Base-by-base conservation (phyloP, 2,888 invertebrate genomes). In the Philaethria dido region DNA sequence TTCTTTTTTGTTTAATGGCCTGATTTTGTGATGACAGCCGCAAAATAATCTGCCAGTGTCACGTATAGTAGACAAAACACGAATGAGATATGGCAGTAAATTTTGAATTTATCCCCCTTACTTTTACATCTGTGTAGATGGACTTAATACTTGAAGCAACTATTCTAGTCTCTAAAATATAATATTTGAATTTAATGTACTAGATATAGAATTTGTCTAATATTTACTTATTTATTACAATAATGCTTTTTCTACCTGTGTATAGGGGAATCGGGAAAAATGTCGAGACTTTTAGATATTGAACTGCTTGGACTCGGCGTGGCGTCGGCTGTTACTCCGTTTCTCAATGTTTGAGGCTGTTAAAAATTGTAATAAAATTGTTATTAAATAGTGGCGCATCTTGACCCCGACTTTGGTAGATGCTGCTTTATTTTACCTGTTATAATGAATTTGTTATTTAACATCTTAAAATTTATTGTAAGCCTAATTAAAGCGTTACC, bases 271-370 rank as follows among this genome's bases (percentile, higher is more conserved):
- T 98, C 98, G 55, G 98, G 97, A 86, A 98, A 98, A 80, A 96
- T 94, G 89, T 98, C 98, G 77, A 97, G 93, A 75, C 97, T 96
- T 92, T 98, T 98, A 75, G 97, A 97, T 65, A 98, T 94, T 74
- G 97, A 98, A 81, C 97, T 97, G 86, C 97, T 96, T 8, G 98
- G 98, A 83, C 97, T 97, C 52, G 97, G 96, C 0, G 97, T 97
- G 45, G 96, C 94, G 84, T 97, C 97, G 57, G 95, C 89, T 88
- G 93, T 83, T 75, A 95, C 84, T 80, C 95, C 93, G 87, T 94
- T 92, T 85, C 95, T 84, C 76, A 93, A 76, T 18, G 89, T 85
- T 76, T 94, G 94, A 66, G 93, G 88, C 93, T 93, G 83, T 68
- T 81, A 72, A 59, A 33, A 61, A 45, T 20, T 62, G 18, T 50